These are phyloP conservation scores for Parnassius apollo DNA, from an alignment of 2,888 invertebrate species.

Conservation along the genomic window DNA sequence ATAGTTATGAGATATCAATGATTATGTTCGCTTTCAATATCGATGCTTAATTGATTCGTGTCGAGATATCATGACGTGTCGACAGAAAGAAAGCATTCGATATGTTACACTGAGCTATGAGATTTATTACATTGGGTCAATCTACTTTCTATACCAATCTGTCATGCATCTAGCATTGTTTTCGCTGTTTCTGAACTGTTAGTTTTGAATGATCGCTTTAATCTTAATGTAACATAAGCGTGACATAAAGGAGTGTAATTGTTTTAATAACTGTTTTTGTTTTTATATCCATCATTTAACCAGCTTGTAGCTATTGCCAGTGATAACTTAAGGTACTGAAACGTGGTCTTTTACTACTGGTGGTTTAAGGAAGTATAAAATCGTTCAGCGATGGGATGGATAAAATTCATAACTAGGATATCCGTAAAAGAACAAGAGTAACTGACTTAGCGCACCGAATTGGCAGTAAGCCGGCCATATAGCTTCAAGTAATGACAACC, in stretches of 20 bases:
- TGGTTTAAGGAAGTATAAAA: too few species aligned
- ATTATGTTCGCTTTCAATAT: constrained; percentile 61
- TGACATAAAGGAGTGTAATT: constrained; percentile 6
- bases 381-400: too few species aligned
- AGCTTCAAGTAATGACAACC: too few species aligned
- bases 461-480: too few species aligned
- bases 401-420: too few species aligned
- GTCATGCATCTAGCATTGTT: constrained; percentile 32
- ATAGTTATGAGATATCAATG: constrained; percentile 29
- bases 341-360: too few species aligned
- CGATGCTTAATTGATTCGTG: constrained; percentile 67
- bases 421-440: too few species aligned
- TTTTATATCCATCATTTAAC: too few species aligned
- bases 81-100: constrained; percentile 40
- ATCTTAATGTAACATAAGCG: constrained; percentile 7
- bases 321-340: too few species aligned
- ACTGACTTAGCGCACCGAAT: too few species aligned
- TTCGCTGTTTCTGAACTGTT: constrained; percentile 2
- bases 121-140: constrained; percentile 42
- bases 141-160: constrained; percentile 47
- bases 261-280: not conserved
- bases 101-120: constrained; percentile 38
- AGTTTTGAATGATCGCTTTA: constrained; percentile 13
- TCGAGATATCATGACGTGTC: constrained; percentile 49
- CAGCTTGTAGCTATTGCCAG: too few species aligned